Percentiles rank a stretch among this genome's conserved stretches.
phyloP scores from a whole-genome alignment of 2,113 vertebrate species.

The Eonycteris spelaea region DNA sequence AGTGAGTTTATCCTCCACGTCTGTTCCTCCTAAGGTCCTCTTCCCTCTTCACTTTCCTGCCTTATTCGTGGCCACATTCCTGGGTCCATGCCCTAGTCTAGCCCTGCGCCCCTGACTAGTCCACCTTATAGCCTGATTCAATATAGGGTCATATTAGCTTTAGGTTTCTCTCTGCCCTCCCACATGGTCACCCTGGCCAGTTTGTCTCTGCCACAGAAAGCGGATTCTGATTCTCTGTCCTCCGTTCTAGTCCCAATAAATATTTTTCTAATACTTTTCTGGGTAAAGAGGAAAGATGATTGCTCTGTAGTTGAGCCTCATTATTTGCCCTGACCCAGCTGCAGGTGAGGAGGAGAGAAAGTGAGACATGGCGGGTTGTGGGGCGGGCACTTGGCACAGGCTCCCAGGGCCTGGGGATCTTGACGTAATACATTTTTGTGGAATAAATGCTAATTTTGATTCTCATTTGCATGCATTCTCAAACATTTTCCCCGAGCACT shows the following conservation, averaged over 20 bases:
- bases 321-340: neutral
- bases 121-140: neutral
- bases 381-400: neutral
- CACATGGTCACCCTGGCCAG: neutral
- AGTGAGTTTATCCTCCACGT: neutral
- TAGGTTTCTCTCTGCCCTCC: neutral
- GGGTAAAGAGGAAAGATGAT: neutral
- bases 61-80: neutral
- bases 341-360: neutral
- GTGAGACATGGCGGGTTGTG: neutral
- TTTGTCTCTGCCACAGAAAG: neutral
- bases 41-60: neutral
- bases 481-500: neutral
- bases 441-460: neutral
- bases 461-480: neutral
- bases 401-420: neutral
- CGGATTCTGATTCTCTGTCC: neutral
- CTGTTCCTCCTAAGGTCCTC: neutral
- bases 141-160: neutral
- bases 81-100: neutral
- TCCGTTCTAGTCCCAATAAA: neutral
- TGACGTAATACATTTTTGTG: neutral
- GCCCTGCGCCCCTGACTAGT: neutral
- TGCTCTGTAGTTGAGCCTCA: neutral
- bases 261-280: neutral